phyloP scores from a whole-genome alignment of 1,140 invertebrate species.

The Habropoda laboriosa region DNA sequence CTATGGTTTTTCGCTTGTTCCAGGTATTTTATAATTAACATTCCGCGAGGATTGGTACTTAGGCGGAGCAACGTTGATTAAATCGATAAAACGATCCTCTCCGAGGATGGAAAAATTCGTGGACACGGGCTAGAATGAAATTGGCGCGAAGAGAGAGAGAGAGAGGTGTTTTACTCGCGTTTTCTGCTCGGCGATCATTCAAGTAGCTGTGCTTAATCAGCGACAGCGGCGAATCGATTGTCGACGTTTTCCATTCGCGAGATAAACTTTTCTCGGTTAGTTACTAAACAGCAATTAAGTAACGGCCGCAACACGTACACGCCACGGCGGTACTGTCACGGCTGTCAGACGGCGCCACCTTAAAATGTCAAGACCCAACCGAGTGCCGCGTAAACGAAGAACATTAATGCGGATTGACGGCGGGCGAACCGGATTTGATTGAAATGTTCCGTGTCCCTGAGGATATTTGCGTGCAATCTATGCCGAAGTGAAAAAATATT shows the following conservation, averaged over 20 bases:
- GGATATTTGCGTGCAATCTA: neutral
- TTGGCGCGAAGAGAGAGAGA: neutral
- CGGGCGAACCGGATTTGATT: slow-evolving; percentile 41
- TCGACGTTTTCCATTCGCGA: neutral
- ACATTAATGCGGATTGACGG: slow-evolving; percentile 40
- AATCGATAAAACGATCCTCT: slow-evolving; percentile 19
- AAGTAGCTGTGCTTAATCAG: no score
- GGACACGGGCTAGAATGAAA: neutral
- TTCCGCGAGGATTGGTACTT: neutral
- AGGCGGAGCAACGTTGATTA: slow-evolving; percentile 9
- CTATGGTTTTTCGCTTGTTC: neutral
- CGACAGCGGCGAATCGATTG: neutral
- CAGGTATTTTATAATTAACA: slow-evolving; percentile 15
- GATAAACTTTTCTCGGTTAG: neutral
- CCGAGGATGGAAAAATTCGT: neutral
- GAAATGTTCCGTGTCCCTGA: slow-evolving; percentile 36
- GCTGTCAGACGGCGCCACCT: slow-evolving; percentile 42
- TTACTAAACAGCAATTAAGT: slow-evolving; percentile 30
- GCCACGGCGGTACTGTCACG: slow-evolving; percentile 14
- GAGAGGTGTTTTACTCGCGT: neutral
- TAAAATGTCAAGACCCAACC: slow-evolving; percentile 44
- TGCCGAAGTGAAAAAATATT: neutral
- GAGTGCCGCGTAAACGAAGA: slow-evolving; percentile 25
- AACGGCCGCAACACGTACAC: neutral
- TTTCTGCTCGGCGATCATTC: no score